These are phyloP conservation scores for Agrilus planipennis DNA, from an alignment of 1,140 invertebrate species.

Conservation along the genomic window DNA sequence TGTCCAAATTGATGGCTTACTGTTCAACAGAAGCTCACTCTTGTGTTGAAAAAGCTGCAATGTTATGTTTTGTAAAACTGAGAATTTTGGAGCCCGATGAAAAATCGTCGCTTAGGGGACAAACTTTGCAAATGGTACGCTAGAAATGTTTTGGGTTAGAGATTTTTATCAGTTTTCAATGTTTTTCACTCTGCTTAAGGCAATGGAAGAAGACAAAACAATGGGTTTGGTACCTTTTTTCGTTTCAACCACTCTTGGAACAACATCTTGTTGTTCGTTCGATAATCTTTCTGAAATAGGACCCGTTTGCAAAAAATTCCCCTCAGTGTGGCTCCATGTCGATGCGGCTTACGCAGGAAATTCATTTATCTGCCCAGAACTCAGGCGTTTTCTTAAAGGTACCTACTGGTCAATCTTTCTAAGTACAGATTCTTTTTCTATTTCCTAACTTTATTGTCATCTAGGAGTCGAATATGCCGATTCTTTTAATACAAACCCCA, in stretches of 20 bases:
- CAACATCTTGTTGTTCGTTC: conserved; percentile 89
- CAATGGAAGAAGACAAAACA: conserved; percentile 84
- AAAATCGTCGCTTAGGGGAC: conserved; percentile 79
- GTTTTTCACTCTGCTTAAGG: conserved; percentile 40
- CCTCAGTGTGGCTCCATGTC: conserved; percentile 72
- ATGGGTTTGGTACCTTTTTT: conserved; percentile 94
- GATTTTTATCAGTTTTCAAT: background rate
- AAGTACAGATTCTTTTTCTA: too few species aligned
- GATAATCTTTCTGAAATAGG: conserved; percentile 88
- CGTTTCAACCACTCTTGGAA: conserved; percentile 85
- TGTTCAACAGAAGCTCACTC: conserved; percentile 93
- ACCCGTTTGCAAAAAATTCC: conserved; percentile 67
- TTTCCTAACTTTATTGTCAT: too few species aligned
- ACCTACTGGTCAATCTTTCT: too few species aligned
- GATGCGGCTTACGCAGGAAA: conserved; percentile 91
- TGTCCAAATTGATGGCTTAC: conserved; percentile 94
- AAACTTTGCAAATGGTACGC: conserved; percentile 63
- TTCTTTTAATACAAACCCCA: conserved; percentile 97
- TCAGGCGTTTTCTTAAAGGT: conserved; percentile 60
- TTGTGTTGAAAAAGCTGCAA: conserved; percentile 98
- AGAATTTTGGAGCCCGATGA: conserved; percentile 94
- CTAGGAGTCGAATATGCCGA: conserved; percentile 79
- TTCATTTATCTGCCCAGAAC: conserved; percentile 88
- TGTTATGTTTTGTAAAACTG: conserved; percentile 97
- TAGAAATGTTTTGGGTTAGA: too few species aligned